These are phyloP conservation scores for Seriola quinqueradiata DNA, from an alignment of 2,113 vertebrate species.

Conservation along the genomic window DNA sequence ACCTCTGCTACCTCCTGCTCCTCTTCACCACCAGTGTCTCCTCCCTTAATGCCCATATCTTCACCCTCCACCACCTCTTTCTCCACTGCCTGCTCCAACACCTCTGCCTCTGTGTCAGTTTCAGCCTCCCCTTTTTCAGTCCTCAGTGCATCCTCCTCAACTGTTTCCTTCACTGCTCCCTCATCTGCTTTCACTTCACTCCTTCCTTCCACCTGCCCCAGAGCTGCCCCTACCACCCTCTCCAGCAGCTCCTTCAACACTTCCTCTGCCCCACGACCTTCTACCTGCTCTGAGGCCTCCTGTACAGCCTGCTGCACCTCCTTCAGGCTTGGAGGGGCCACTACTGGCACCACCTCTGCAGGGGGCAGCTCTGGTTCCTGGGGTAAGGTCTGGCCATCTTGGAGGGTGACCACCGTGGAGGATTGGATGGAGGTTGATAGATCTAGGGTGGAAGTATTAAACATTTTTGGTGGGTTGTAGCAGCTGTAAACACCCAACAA, in stretches of 20 bases:
- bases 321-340: conserved; percentile 71
- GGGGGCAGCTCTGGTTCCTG: conserved; percentile 42
- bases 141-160: neutral
- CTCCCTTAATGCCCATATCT: conserved; percentile 7
- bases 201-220: conserved; percentile 54
- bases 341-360: conserved; percentile 52
- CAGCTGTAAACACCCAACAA: neutral
- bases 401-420: conserved; percentile 40
- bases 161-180: conserved; percentile 12
- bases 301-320: conserved; percentile 79
- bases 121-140: conserved; percentile 11
- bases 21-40: conserved; percentile 21
- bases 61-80: conserved; percentile 4
- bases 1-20: conserved; percentile 33
- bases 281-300: conserved; percentile 74
- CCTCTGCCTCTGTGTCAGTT: conserved; percentile 26
- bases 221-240: conserved; percentile 71
- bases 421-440: conserved; percentile 45
- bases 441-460: conserved; percentile 47
- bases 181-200: conserved; percentile 46
- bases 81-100: conserved; percentile 26
- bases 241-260: conserved; percentile 74
- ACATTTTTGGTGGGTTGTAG: neutral
- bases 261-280: conserved; percentile 63
- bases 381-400: conserved; percentile 31